Evolutionary conservation across 2,888 invertebrate genomes (phyloP).

Genomic region (Athetis lepigone): DNA sequence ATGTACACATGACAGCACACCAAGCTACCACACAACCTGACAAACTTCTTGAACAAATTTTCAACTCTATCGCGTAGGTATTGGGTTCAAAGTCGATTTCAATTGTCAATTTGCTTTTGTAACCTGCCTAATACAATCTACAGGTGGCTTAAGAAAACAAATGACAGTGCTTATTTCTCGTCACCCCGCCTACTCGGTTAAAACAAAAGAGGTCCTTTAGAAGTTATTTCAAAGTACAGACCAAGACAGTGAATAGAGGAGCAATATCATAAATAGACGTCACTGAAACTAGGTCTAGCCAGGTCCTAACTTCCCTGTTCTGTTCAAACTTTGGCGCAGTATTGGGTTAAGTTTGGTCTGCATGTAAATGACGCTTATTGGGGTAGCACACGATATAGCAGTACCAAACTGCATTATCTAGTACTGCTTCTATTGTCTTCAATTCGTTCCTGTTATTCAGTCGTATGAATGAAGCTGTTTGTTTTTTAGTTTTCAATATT

Average conservation of each 20-base stretch:
- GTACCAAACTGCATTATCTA: background rate
- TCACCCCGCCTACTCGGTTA: background rate
- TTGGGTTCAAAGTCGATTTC: too few relatives aligned
- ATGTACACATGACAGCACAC: too few relatives aligned
- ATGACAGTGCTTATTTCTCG: background rate
- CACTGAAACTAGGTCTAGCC: slow-evolving; percentile 58
- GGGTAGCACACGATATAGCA: slow-evolving; percentile 31
- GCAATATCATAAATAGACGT: slow-evolving; percentile 45
- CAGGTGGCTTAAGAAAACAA: slow-evolving; percentile 1
- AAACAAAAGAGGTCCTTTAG: slow-evolving; percentile 1
- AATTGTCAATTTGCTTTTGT: too few relatives aligned
- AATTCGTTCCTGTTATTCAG: too few relatives aligned
- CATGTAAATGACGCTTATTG: slow-evolving; percentile 37
- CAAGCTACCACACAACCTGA: too few relatives aligned
- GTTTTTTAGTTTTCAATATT: too few relatives aligned
- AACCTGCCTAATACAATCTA: background rate
- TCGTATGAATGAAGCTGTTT: too few relatives aligned
- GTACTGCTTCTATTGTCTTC: background rate
- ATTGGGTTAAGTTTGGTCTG: slow-evolving; percentile 55
- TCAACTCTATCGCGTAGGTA: too few relatives aligned
- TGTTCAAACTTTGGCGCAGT: slow-evolving; percentile 55
- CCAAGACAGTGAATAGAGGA: slow-evolving; percentile 15
- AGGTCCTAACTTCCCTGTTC: slow-evolving; percentile 60
- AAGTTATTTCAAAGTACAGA: too few relatives aligned
- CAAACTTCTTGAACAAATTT: too few relatives aligned